Conservation (phyloP, 2,113 vertebrate species). For the Oreotrochilus melanogaster region DNA sequence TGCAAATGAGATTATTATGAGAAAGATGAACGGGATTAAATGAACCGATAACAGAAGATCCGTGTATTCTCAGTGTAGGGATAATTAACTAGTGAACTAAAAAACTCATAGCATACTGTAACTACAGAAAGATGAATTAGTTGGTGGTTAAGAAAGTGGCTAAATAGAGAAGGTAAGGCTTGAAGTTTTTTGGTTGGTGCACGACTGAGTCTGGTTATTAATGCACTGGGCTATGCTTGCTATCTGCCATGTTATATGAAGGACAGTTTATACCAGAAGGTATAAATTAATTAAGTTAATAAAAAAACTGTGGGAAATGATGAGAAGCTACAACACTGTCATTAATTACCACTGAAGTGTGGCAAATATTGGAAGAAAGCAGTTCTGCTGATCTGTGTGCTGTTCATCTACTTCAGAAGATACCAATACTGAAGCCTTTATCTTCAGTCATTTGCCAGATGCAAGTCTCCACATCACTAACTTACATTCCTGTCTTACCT, state of each 20-base stretch:
- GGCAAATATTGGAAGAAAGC: background rate
- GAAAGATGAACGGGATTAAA: background rate
- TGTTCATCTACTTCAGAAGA: background rate
- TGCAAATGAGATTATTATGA: background rate
- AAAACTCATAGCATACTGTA: background rate
- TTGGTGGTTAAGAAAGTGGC: background rate
- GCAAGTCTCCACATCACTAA: background rate
- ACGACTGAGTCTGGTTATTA: background rate
- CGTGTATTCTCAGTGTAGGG: background rate
- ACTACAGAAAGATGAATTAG: background rate
- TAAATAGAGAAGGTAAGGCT: background rate
- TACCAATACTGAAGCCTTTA: background rate
- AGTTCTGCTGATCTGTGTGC: background rate
- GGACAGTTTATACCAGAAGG: background rate
- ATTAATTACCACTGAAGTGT: rapidly evolving
- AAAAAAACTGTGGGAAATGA: background rate
- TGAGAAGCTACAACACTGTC: background rate
- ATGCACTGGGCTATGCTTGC: background rate
- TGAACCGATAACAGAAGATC: background rate
- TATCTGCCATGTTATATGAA: background rate
- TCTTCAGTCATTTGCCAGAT: background rate
- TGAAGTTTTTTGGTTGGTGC: background rate
- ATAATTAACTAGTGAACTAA: background rate
- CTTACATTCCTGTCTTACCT: background rate
- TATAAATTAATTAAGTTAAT: background rate